These are phyloP conservation scores for Cephus cinctus DNA, from an alignment of 1,140 invertebrate species.

Conservation along the genomic window DNA sequence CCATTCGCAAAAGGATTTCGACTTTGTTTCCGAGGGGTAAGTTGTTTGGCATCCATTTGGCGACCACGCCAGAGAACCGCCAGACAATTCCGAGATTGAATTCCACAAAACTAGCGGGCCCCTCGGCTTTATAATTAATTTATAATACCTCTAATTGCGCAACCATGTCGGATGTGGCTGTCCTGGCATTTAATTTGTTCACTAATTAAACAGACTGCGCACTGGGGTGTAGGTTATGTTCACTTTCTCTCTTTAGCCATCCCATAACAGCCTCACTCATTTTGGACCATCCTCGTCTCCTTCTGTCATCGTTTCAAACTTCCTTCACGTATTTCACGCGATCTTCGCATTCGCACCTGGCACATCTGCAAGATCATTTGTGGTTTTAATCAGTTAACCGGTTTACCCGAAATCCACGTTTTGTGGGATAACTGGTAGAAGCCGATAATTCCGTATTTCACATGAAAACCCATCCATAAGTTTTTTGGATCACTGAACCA, in stretches of 20 bases:
- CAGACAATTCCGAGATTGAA: constrained; percentile 41
- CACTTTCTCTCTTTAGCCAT: too few species aligned
- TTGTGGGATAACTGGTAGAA: too few species aligned
- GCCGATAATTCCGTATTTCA: too few species aligned
- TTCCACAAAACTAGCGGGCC: constrained; percentile 34
- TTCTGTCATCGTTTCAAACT: too few species aligned
- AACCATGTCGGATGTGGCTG: constrained; percentile 33
- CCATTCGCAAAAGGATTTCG: background rate
- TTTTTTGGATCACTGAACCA: too few species aligned
- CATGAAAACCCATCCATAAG: too few species aligned
- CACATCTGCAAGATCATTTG: too few species aligned
- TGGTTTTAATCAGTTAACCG: too few species aligned
- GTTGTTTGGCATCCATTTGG: constrained; percentile 38
- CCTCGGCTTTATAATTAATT: constrained; percentile 43
- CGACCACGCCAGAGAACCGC: constrained; percentile 11
- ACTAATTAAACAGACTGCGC: constrained; percentile 42
- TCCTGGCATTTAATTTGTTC: constrained; percentile 41
- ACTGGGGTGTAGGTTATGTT: too few species aligned
- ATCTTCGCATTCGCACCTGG: too few species aligned
- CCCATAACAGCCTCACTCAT: background rate
- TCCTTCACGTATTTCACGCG: too few species aligned
- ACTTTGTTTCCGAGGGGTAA: constrained; percentile 9
- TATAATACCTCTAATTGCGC: constrained; percentile 47
- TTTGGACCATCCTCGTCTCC: background rate
- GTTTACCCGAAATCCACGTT: too few species aligned